Evolutionary conservation across 2,888 invertebrate species (phyloP).

Genomic region (Parascotia fuliginaria): DNA sequence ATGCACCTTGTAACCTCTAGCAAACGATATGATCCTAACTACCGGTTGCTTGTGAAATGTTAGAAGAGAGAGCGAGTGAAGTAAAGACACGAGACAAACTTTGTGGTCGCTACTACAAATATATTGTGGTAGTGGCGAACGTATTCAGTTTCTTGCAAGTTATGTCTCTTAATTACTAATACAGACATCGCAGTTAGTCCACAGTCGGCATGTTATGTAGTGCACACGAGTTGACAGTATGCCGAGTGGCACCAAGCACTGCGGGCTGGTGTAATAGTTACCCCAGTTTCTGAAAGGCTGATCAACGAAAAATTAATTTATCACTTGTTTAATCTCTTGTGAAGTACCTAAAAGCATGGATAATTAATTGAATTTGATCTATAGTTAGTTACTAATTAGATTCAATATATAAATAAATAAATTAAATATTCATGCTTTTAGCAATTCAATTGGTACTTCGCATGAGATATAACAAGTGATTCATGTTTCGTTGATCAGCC

Average conservation of each 20-base stretch:
- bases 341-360: no score
- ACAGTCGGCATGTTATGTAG: not conserved
- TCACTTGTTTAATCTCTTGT: no score
- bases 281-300: no score
- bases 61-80: slow-evolving; percentile 10
- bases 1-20: slow-evolving; percentile 35
- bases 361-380: no score
- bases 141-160: not conserved
- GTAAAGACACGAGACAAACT: not conserved
- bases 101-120: slow-evolving; percentile 2
- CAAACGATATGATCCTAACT: slow-evolving; percentile 9
- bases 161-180: not conserved
- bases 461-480: no score
- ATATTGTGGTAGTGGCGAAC: not conserved
- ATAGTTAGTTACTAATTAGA: no score
- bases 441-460: no score
- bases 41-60: slow-evolving; percentile 10
- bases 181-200: not conserved
- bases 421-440: no score
- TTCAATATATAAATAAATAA: no score
- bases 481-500: no score
- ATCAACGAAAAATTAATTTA: no score
- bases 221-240: slow-evolving; percentile 6
- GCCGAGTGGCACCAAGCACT: slow-evolving; percentile 3
- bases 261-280: no score